phyloP scores from a whole-genome alignment of 2,113 vertebrate genomes.

The Acanthochromis polyacanthus region DNA sequence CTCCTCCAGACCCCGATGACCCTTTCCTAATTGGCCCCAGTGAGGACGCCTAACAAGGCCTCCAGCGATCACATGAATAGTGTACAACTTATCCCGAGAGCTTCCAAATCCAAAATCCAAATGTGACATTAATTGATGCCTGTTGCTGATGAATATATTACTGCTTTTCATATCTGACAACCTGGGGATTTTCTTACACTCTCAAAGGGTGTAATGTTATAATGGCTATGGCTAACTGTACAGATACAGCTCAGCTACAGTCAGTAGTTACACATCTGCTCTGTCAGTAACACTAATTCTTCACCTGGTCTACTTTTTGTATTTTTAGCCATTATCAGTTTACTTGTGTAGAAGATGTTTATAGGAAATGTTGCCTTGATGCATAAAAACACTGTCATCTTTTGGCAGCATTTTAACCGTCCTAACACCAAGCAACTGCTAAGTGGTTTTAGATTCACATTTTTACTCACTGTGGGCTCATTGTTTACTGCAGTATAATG shows the following conservation, averaged over 20 bases:
- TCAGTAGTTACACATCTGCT: not conserved
- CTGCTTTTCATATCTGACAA: constrained; percentile 16
- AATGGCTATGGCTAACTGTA: not conserved
- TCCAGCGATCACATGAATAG: constrained; percentile 52
- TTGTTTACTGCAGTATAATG: too few relatives aligned
- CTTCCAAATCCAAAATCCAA: constrained; percentile 31
- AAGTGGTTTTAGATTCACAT: too few relatives aligned
- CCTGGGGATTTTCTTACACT: not conserved
- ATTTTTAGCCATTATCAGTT: not conserved
- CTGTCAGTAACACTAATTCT: not conserved
- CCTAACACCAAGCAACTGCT: too few relatives aligned
- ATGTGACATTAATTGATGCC: constrained; percentile 32
- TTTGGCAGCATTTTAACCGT: too few relatives aligned
- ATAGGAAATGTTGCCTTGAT: not conserved
- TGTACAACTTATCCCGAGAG: constrained; percentile 27
- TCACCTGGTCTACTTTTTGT: not conserved
- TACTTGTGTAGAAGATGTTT: constrained; percentile 15
- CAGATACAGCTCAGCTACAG: not conserved
- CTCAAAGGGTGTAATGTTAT: not conserved
- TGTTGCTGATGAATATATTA: constrained; percentile 32
- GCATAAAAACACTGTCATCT: too few relatives aligned
- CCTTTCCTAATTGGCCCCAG: constrained; percentile 63
- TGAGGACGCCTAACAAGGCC: constrained; percentile 58
- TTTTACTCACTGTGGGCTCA: too few relatives aligned
- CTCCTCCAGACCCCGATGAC: constrained; percentile 69